phyloP scores from a whole-genome alignment of 2,888 invertebrate species.

The Pterostichus madidus region DNA sequence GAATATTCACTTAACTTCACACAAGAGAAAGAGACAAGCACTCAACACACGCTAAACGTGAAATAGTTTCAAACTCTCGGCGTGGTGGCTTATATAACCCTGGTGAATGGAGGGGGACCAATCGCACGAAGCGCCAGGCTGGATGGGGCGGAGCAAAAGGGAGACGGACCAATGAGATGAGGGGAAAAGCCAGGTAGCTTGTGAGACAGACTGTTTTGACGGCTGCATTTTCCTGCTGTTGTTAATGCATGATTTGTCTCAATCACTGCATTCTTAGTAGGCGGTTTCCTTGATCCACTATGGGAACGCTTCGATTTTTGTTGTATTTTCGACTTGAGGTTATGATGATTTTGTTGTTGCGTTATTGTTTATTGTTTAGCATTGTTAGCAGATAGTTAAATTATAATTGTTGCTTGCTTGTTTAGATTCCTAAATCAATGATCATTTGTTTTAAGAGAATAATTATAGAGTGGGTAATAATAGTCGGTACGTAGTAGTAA shows the following conservation, averaged over 20 bases:
- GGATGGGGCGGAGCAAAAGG: constrained; percentile 35
- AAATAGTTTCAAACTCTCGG: constrained; percentile 30
- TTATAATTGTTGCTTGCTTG: constrained; percentile 26
- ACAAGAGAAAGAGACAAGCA: constrained; percentile 48
- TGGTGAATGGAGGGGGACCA: constrained; percentile 70
- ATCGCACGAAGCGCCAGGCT: constrained; percentile 71
- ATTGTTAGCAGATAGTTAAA: background rate
- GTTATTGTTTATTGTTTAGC: constrained; percentile 11
- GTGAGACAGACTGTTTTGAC: constrained; percentile 61
- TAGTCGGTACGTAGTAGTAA: constrained; percentile 16
- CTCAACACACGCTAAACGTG: constrained; percentile 60
- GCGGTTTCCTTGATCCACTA: constrained; percentile 10
- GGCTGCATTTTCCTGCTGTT: constrained; percentile 58
- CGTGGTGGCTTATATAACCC: constrained; percentile 71
- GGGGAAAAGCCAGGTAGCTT: constrained; percentile 58
- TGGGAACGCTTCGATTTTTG: background rate
- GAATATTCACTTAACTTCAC: constrained; percentile 32
- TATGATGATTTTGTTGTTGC: background rate
- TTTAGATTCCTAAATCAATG: background rate
- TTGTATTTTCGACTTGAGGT: background rate
- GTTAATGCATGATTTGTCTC: constrained; percentile 57
- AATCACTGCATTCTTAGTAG: constrained; percentile 56
- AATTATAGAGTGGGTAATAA: constrained; percentile 17
- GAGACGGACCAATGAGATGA: constrained; percentile 39
- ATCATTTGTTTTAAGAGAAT: constrained; percentile 24